Evolutionary conservation across 2,888 invertebrate genomes (phyloP), one percentile per base, ranked within the genome.

Genomic region (Callinectes sapidus): DNA sequence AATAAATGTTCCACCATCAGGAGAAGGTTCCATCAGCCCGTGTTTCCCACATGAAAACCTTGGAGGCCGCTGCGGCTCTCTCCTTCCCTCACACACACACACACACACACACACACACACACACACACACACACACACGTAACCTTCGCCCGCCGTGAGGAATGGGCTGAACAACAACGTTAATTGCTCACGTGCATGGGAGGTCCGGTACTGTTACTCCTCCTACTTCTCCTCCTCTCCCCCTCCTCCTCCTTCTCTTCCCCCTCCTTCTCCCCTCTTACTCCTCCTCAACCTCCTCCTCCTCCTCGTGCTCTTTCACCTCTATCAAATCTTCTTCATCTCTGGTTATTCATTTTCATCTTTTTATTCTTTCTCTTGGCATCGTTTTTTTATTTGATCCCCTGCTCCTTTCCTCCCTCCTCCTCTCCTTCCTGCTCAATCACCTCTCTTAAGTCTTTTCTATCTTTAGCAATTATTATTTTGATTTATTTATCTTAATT

Each of bases 111-210:
- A 48, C 48, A 48, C 48, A 48, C 48, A 48, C 71, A n/a, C 71
- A n/a, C 81, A 81, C 35, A 81, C 81, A 81, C 35, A 35, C 81
- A 16, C 35, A 32, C 32, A 32, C 14, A 2, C 81, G 32, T 35
- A 32, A 81, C 32, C 32, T 81, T 81, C 81, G 32, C 32, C 23
- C 35, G 32, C 81, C 81, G 81, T 32, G 81, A 35, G 81, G 81
- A 81, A 35, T 32, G 81, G 81, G 14, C 32, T 81, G 81, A 35
- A 35, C 81, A 81, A 81, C 81, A 35, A 81, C 81, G 81, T 81
- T 81, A 81, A 81, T 81, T 81, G 81, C 81, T 81, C 81, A 81
- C 81, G 81, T 81, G 81, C 32, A 35, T 32, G 81, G 81, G 81
- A 81, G 81, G 81, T 81, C 81, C 23, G 71, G 23, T n/a, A n/a